phyloP scores from a whole-genome alignment of 2,888 invertebrate species.

The Pemphredon lugubris region DNA sequence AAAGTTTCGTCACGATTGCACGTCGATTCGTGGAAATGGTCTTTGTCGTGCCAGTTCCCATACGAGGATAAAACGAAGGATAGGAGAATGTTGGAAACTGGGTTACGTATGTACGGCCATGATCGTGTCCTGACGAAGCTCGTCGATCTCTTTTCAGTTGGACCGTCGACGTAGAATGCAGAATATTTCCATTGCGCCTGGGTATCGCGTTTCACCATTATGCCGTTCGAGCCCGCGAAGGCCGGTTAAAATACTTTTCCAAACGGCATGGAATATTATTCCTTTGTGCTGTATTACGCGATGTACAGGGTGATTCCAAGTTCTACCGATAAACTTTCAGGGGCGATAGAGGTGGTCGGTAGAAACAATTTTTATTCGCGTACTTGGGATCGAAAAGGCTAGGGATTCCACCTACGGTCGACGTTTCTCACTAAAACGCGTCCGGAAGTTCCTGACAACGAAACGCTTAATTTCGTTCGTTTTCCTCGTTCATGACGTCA shows the following conservation, averaged over 20 bases:
- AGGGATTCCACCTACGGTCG: no score
- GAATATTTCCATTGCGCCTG: neutral
- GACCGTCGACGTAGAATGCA: neutral
- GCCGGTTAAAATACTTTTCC: neutral
- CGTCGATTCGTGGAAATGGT: neutral
- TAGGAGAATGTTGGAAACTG: neutral
- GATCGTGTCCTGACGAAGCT: neutral
- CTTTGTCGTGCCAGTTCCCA: neutral
- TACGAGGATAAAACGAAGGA: neutral
- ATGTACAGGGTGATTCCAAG: no score
- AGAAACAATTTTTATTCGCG: no score
- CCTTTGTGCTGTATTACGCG: no score
- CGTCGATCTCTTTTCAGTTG: neutral
- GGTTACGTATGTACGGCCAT: neutral
- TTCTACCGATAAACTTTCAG: no score
- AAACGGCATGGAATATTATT: no score
- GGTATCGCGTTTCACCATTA: neutral
- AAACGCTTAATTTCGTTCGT: no score
- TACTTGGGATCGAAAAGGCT: no score
- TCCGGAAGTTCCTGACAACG: no score
- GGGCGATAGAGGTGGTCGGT: no score
- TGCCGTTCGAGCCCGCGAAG: neutral
- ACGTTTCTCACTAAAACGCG: no score
- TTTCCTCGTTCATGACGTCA: no score
- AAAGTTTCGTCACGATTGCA: constrained; percentile 6